phyloP scores from a whole-genome alignment of 2,113 vertebrate genomes.

The Pseudolaguvia tuberculata region DNA sequence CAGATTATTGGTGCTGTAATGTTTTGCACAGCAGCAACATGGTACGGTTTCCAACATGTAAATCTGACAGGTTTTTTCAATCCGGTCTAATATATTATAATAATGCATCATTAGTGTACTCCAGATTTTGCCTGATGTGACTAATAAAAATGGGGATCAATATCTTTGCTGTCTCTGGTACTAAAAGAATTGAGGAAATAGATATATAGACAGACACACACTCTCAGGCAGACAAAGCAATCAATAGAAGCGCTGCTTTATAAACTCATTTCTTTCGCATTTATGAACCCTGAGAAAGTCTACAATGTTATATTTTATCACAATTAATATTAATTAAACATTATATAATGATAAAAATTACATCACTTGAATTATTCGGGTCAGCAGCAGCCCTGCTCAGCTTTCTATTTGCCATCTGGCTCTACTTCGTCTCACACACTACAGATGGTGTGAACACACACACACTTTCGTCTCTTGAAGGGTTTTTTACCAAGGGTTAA shows the following conservation, averaged over 20 bases:
- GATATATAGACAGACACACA: background rate
- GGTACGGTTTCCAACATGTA: background rate
- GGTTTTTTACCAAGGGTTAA: too few relatives aligned
- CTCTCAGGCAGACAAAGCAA: background rate
- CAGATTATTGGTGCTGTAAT: background rate
- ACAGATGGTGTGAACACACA: too few relatives aligned
- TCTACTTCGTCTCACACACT: too few relatives aligned
- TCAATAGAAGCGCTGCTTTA: background rate
- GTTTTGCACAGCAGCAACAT: background rate
- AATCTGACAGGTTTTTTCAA: too few relatives aligned
- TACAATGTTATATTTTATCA: too few relatives aligned
- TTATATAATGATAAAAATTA: background rate
- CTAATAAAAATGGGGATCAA: background rate
- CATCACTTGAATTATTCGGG: background rate
- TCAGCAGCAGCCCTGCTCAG: background rate
- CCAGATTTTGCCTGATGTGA: background rate
- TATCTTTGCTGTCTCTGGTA: background rate
- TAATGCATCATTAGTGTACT: background rate
- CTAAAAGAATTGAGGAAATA: background rate
- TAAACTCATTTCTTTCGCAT: background rate
- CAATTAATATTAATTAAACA: background rate
- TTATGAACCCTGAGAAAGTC: background rate
- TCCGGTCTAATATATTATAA: too few relatives aligned
- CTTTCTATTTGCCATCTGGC: constrained; percentile 2
- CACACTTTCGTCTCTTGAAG: too few relatives aligned